phyloP scores from a whole-genome alignment of 2,888 invertebrate species.

The Rhagophthalmus giganteus region DNA sequence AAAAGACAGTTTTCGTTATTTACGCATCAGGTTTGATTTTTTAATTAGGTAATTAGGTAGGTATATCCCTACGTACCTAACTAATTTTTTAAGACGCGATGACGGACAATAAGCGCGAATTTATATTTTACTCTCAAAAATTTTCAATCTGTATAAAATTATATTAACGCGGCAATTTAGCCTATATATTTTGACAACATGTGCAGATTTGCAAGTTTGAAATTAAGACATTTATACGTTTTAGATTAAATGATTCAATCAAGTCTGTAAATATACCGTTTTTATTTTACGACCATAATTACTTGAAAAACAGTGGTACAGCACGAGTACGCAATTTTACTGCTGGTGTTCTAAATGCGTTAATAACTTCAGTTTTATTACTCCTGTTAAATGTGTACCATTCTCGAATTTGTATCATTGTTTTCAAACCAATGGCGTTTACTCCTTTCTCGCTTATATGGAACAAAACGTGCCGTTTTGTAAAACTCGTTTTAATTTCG shows the following conservation, averaged over 20 bases:
- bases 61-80: too few species aligned
- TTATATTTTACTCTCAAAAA: too few species aligned
- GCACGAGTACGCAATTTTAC: conserved; percentile 33
- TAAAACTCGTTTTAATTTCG: too few species aligned
- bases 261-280: conserved; percentile 29
- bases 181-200: too few species aligned
- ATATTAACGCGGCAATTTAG: too few species aligned
- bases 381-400: conserved; percentile 31
- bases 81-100: too few species aligned
- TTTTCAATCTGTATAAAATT: too few species aligned
- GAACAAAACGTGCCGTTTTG: too few species aligned
- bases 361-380: conserved; percentile 34
- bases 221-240: conserved; percentile 22
- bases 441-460: background rate
- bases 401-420: conserved; percentile 30
- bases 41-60: too few species aligned
- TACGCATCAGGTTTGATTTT: too few species aligned
- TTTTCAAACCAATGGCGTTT: conserved; percentile 12
- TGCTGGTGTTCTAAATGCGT: conserved; percentile 37
- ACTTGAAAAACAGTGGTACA: conserved; percentile 30
- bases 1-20: too few species aligned
- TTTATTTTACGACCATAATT: conserved; percentile 35
- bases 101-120: too few species aligned
- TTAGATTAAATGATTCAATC: conserved; percentile 32
- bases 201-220: conserved; percentile 8